A percentile compares a stretch with the other conserved stretches of the same genome.
phyloP scores from a whole-genome alignment of 2,888 invertebrate genomes.

The Lacanobia oleracea region DNA sequence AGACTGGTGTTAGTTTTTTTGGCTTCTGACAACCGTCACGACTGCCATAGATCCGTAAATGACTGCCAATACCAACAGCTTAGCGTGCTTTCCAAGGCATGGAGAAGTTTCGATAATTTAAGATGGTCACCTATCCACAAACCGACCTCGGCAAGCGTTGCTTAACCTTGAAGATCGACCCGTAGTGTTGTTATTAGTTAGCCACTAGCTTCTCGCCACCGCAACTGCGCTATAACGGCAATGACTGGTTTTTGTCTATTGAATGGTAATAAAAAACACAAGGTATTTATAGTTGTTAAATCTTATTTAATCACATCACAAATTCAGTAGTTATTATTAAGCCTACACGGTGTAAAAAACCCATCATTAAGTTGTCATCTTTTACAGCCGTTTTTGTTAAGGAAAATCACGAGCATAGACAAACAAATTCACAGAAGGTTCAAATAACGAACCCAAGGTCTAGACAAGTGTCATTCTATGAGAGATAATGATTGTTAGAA shows the following conservation, averaged over 20 bases:
- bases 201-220: too few species aligned
- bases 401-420: background rate
- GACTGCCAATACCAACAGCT: too few species aligned
- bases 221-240: too few species aligned
- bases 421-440: background rate
- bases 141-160: too few species aligned
- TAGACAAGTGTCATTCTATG: background rate
- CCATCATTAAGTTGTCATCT: background rate
- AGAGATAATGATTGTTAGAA: background rate
- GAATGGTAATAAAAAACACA: background rate
- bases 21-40: too few species aligned
- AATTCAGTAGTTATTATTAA: background rate
- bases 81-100: too few species aligned
- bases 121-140: too few species aligned
- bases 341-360: background rate
- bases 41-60: too few species aligned
- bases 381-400: background rate
- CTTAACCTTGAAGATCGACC: too few species aligned
- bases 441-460: background rate
- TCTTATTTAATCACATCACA: slow-evolving; percentile 7
- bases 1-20: too few species aligned
- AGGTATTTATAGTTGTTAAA: background rate
- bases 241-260: background rate
- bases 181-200: too few species aligned
- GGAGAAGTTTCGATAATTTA: too few species aligned